phyloP scores from a whole-genome alignment of 1,140 invertebrate genomes.

The Calliphora vicina region DNA sequence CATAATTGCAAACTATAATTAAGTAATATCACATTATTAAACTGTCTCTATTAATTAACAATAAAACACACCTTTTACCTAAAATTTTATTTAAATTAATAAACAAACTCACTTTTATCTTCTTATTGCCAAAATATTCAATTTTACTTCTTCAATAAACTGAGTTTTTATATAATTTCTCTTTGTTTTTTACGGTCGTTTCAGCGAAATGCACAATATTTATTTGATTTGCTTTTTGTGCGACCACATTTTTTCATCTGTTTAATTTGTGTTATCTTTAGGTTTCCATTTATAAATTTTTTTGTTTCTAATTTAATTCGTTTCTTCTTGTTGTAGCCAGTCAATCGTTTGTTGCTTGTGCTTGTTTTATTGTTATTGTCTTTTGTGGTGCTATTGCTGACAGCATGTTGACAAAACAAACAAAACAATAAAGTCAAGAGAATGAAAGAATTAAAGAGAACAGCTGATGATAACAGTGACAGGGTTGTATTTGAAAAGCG shows the following conservation, averaged over 20 bases:
- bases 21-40: background rate
- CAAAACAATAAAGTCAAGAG: background rate
- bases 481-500: background rate
- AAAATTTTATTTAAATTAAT: background rate
- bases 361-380: slow-evolving; percentile 1
- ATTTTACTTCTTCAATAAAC: background rate
- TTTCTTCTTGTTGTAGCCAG: background rate
- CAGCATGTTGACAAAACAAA: background rate
- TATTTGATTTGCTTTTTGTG: background rate
- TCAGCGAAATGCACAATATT: background rate
- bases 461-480: background rate
- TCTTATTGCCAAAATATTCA: no score
- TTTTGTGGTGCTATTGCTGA: background rate
- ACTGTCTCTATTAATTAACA: background rate
- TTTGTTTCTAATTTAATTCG: slow-evolving; percentile 9
- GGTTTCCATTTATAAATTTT: slow-evolving; percentile 28
- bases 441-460: background rate
- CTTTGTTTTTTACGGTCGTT: background rate
- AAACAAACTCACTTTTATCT: no score
- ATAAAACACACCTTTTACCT: background rate
- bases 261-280: slow-evolving; percentile 22
- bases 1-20: slow-evolving; percentile 5
- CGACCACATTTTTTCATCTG: slow-evolving; percentile 18
- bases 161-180: slow-evolving; percentile 8
- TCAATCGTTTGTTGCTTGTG: background rate